Evolutionary conservation across 2,888 invertebrate species (phyloP).

Genomic region (Epirrhoe alternata): DNA sequence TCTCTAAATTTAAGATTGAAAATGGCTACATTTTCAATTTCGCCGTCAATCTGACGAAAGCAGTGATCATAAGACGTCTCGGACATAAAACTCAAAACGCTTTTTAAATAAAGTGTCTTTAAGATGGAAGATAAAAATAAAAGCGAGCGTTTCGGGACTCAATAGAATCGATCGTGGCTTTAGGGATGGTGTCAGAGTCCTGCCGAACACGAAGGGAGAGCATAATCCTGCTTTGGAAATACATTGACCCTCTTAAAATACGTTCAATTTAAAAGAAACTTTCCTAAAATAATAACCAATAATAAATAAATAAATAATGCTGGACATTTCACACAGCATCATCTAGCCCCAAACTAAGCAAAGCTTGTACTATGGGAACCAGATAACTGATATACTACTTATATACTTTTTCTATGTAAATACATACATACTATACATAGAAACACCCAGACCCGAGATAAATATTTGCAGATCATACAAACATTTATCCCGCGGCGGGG

Average conservation of each 20-base stretch:
- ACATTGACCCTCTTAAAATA: background rate
- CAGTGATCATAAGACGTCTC: slow-evolving; percentile 37
- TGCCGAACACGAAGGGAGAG: slow-evolving; percentile 19
- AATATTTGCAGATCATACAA: too few species aligned
- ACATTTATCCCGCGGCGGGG: too few species aligned
- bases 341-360: too few species aligned
- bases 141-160: slow-evolving; percentile 26
- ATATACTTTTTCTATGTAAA: too few species aligned
- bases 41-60: slow-evolving; percentile 43
- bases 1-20: slow-evolving; percentile 43
- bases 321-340: too few species aligned
- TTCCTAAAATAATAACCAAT: background rate
- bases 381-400: too few species aligned
- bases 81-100: slow-evolving; percentile 37
- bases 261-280: background rate
- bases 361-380: too few species aligned
- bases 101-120: slow-evolving; percentile 39
- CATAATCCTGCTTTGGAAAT: slow-evolving; percentile 18
- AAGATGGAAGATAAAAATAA: slow-evolving; percentile 37
- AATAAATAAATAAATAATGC: too few species aligned
- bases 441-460: too few species aligned
- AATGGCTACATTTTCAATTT: slow-evolving; percentile 42
- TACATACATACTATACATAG: too few species aligned
- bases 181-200: slow-evolving; percentile 23
- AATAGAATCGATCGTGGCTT: slow-evolving; percentile 34